Evolutionary conservation across 2,888 invertebrate genomes (phyloP), one percentile per base, ranked within the genome.

Genomic region (Sesia bembeciformis): DNA sequence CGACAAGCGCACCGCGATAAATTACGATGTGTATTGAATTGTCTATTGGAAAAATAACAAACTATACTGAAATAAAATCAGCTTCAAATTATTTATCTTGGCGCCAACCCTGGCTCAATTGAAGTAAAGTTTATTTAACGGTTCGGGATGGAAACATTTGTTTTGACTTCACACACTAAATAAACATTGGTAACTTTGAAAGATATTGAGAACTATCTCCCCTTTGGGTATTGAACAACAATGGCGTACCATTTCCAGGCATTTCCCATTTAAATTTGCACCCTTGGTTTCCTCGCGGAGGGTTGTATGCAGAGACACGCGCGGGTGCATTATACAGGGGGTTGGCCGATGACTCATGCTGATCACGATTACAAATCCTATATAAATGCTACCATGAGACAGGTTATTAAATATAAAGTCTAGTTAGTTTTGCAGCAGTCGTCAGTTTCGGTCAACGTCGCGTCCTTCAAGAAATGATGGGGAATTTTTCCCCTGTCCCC

Each of bases 201-300:
- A 78, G 75, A 81, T 83, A 82, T 76, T 78, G 76, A 70, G 66
- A 66, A 68, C 68, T 80, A 84, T 84, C 81, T 78, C 79, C 84
- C 85, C 86, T 79, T 69, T 63, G 78, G 76, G 72, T 69, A 52
- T 52, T 67, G 74, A 70, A 70, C 70, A 74, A 86, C 86, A 86
- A 86, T 84, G 77, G 85, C 82, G 78, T 76, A 80, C 84, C 84
- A 81, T 85, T 85, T 86, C 81, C 79, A 84, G 82, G 77, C 82
- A 76, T 83, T 84, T 85, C 83, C 85, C 78, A 78, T 85, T 85
- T 82, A 77, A 83, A 83, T 82, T 78, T 76, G 83, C 76, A 77
- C 84, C 83, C 84, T 75, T 70, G 69, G 73, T 74, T 79, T 81
- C 77, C 81, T 81, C 81, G 39, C 40, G 40, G 52, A 39, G 41